Conservation (phyloP, 1,140 invertebrate genomes). For the Schlechtendalia chinensis region DNA sequence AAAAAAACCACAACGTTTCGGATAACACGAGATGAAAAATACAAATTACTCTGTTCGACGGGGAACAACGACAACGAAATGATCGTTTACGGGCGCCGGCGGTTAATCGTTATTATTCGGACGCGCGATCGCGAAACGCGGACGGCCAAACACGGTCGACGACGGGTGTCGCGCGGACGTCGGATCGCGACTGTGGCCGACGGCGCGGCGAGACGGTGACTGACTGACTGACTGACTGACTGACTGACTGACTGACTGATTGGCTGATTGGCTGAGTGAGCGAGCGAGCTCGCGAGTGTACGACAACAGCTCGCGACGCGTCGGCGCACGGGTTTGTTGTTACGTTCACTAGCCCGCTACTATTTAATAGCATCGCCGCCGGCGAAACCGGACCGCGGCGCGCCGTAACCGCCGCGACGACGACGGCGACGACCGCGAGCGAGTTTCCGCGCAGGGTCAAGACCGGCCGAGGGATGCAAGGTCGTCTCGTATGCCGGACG, state of each 20-base stretch:
- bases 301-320: too few species aligned
- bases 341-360: too few species aligned
- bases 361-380: too few species aligned
- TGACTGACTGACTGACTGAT: not conserved
- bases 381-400: not conserved
- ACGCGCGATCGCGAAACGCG: too few species aligned
- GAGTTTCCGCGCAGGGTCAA: slow-evolving; percentile 35
- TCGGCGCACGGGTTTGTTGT: too few species aligned
- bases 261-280: not conserved
- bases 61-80: too few species aligned
- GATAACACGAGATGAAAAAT: not conserved
- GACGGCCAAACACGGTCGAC: too few species aligned
- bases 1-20: not conserved
- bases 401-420: not conserved
- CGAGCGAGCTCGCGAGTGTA: too few species aligned
- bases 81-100: not conserved
- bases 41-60: too few species aligned
- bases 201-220: not conserved
- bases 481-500: not conserved
- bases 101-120: not conserved
- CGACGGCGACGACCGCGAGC: not conserved
- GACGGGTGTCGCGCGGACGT: too few species aligned
- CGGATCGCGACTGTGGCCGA: slow-evolving; percentile 19
- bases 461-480: slow-evolving; percentile 37
- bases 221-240: too few species aligned